phyloP scores from a whole-genome alignment of 2,888 invertebrate species.

The Hypolimnas misippus region DNA sequence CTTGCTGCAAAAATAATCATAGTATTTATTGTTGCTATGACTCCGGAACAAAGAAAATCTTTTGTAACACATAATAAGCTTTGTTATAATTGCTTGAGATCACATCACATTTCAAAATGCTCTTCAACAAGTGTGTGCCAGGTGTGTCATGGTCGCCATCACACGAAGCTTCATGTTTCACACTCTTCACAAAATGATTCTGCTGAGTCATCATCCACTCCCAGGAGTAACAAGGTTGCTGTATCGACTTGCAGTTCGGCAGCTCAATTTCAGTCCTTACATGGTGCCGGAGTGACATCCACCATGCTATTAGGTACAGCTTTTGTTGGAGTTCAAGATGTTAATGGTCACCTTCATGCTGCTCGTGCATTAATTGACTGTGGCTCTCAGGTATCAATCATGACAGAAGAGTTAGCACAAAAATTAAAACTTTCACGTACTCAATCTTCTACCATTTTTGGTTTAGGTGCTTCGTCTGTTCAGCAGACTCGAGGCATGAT shows the following conservation, averaged over 20 bases:
- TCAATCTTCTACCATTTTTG: not conserved
- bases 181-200: not conserved
- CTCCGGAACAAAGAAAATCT: slow-evolving; percentile 2
- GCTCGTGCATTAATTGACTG: not conserved
- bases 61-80: not conserved
- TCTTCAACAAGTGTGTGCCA: slow-evolving; percentile 6
- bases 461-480: not conserved
- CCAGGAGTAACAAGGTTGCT: not conserved
- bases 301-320: not conserved
- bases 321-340: not conserved
- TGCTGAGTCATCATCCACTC: not conserved
- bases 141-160: not conserved
- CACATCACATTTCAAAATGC: not conserved
- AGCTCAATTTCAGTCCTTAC: not conserved
- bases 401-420: slow-evolving; percentile 1
- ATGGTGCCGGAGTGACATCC: too few relatives aligned
- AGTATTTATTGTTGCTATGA: not conserved
- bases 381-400: not conserved
- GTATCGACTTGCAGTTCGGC: slow-evolving; percentile 1
- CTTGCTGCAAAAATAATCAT: too few relatives aligned
- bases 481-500: not conserved
- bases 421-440: not conserved
- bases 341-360: not conserved
- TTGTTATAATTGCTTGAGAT: slow-evolving; percentile 4
- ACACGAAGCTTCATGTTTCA: not conserved